Evolutionary conservation across 2,888 invertebrate species (phyloP).

Genomic region (Chloroclysta siterata): DNA sequence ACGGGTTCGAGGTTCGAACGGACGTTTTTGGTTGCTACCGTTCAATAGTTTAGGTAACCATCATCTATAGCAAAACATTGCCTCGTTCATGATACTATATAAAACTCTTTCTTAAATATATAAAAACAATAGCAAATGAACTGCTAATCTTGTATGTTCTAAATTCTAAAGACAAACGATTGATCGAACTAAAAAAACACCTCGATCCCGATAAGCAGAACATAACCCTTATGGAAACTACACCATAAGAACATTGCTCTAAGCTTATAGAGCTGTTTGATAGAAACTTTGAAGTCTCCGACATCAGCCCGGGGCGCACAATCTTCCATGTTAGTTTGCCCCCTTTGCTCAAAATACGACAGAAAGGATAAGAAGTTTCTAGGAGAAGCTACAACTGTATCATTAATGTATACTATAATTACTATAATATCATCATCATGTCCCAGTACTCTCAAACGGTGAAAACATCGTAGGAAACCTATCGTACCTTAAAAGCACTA

Average conservation of each 20-base stretch:
- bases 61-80: too few relatives aligned
- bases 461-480: too few relatives aligned
- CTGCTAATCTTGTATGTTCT: background rate
- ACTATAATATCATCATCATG: too few relatives aligned
- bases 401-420: too few relatives aligned
- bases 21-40: too few relatives aligned
- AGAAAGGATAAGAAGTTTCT: conserved; percentile 16
- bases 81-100: too few relatives aligned
- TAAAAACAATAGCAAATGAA: background rate
- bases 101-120: too few relatives aligned
- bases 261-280: conserved; percentile 26
- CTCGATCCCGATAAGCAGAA: conserved; percentile 4
- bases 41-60: too few relatives aligned
- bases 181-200: background rate
- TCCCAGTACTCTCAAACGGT: too few relatives aligned
- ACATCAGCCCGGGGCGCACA: conserved; percentile 49
- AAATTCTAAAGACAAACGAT: background rate
- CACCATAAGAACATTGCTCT: conserved; percentile 9
- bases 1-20: too few relatives aligned
- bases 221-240: conserved; percentile 17
- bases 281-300: conserved; percentile 31
- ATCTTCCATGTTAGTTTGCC: conserved; percentile 56
- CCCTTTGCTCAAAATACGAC: conserved; percentile 41
- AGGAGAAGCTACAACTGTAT: conserved; percentile 5
- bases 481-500: too few relatives aligned